phyloP scores from a whole-genome alignment of 1,140 invertebrate genomes.

The Calosoma granatense region DNA sequence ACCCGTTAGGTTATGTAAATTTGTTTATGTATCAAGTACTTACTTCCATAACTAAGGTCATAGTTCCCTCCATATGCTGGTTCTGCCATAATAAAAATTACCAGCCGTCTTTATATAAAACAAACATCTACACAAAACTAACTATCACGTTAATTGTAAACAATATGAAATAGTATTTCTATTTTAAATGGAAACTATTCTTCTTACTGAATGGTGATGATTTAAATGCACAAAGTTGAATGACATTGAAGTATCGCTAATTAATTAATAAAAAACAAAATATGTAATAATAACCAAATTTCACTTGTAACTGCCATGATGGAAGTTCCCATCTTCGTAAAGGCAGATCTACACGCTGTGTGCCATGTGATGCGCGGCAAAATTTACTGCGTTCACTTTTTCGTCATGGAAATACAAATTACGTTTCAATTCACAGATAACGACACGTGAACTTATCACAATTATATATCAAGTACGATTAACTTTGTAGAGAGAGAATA shows the following conservation, averaged over 20 bases:
- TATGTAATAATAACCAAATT: not conserved
- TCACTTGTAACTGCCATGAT: not conserved
- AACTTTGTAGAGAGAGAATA: too few relatives aligned
- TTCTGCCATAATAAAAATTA: conserved; percentile 6
- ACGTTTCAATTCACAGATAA: too few relatives aligned
- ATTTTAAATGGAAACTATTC: too few relatives aligned
- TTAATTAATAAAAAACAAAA: not conserved
- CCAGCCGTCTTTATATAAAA: too few relatives aligned
- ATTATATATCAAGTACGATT: too few relatives aligned
- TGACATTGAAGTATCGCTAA: not conserved
- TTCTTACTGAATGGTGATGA: not conserved
- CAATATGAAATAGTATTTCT: not conserved
- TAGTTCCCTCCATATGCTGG: conserved; percentile 6
- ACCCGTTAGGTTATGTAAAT: not conserved
- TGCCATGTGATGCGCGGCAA: too few relatives aligned
- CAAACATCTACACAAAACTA: not conserved
- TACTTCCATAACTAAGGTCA: not conserved
- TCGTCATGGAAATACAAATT: too few relatives aligned
- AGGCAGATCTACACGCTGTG: not conserved
- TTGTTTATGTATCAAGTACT: not conserved
- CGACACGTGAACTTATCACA: too few relatives aligned
- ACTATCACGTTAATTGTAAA: not conserved
- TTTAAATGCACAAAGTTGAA: not conserved
- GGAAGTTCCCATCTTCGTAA: not conserved
- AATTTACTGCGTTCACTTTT: not conserved